Percentiles rank a stretch among this genome's conserved stretches.
Conservation (phyloP, 2,888 invertebrate species). For the Diachrysia chrysitis region DNA sequence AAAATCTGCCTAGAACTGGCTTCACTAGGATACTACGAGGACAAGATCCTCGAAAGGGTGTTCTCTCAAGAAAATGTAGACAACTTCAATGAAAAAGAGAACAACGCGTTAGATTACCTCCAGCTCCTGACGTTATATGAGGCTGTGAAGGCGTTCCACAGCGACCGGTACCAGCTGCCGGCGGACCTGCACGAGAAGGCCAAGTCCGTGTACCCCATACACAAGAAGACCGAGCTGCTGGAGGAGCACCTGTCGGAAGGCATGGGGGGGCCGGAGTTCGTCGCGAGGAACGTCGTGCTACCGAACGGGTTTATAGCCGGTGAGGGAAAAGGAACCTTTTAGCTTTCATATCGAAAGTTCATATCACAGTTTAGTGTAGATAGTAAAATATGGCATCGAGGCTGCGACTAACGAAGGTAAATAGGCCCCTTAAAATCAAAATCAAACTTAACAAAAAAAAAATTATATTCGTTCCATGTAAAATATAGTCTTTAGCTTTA, state of each 20-base stretch:
- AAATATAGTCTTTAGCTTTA: too few relatives aligned
- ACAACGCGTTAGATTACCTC: slow-evolving; percentile 81
- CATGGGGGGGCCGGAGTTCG: slow-evolving; percentile 89
- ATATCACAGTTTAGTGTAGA: too few relatives aligned
- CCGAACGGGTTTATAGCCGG: slow-evolving; percentile 89
- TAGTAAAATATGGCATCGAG: too few relatives aligned
- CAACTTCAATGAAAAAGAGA: slow-evolving; percentile 72
- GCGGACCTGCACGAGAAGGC: slow-evolving; percentile 76
- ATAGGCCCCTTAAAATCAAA: too few relatives aligned
- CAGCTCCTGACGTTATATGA: slow-evolving; percentile 89
- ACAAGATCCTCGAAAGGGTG: slow-evolving; percentile 84
- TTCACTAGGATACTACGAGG: slow-evolving; percentile 89
- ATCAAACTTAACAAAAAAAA: too few relatives aligned
- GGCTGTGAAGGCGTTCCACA: slow-evolving; percentile 84
- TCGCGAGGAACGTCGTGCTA: slow-evolving; percentile 87
- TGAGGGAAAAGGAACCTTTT: slow-evolving; percentile 57
- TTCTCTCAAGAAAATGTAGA: slow-evolving; percentile 86
- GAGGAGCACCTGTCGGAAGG: slow-evolving; percentile 84
- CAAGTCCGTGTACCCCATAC: slow-evolving; percentile 70
- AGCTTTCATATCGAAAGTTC: background rate
- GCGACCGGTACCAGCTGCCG: slow-evolving; percentile 77
- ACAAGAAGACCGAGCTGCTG: slow-evolving; percentile 78
- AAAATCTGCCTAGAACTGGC: slow-evolving; percentile 89
- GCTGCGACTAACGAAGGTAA: too few relatives aligned
- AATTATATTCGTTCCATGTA: too few relatives aligned